Evolutionary conservation across 2,797 vertebrate genomes (phyloP), one percentile per base, ranked within the genome.

Genomic region (Anomalospiza imberbis): DNA sequence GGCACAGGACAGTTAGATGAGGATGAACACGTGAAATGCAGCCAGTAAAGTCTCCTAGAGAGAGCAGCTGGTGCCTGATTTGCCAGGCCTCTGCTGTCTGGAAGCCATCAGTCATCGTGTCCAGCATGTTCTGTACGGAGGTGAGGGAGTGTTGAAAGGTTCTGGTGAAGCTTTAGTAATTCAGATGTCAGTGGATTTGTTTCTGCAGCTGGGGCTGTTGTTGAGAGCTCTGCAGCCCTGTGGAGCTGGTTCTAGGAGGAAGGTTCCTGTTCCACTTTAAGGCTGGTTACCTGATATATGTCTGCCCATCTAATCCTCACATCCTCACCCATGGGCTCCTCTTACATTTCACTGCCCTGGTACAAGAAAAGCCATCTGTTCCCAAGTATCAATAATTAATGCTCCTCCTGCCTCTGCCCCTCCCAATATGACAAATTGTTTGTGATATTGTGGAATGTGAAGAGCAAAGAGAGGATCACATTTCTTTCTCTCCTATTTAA

Each of bases 291-390:
- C 96, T 97, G 98, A 98, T 97, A 75, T 14, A 47, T 81, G 77
- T 95, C 66, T 93, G 61, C 85, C 70, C 71, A 89, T 88, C 87
- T 95, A 89, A 92, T 94, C 83, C 71, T 91, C 92, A 89, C 74
- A 88, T 95, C 88, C 91, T 95, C 72, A 66, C 54, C 75, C 84
- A 73, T 22, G 24, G 61, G 38, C 90, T 97, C 85, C 88, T 95
- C 93, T 97, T 96, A 94, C 47, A 29, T 96, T 92, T 96, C 68
- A 1, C 62, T 95, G 85, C 66, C 63, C 47, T 62, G n/a, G 53
- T 88, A 92, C 68, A 95, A 90, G 91, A 95, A 95, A 96, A 96
- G 92, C 92, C 96, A 95, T 96, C 96, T 97, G 96, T 94, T 96
- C 91, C 89, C 66, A 7, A 60, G 74, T 90, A 93, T 97, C 91